These are phyloP conservation scores for Xestia xanthographa DNA, from an alignment of 2,888 invertebrate species.

Conservation along the genomic window DNA sequence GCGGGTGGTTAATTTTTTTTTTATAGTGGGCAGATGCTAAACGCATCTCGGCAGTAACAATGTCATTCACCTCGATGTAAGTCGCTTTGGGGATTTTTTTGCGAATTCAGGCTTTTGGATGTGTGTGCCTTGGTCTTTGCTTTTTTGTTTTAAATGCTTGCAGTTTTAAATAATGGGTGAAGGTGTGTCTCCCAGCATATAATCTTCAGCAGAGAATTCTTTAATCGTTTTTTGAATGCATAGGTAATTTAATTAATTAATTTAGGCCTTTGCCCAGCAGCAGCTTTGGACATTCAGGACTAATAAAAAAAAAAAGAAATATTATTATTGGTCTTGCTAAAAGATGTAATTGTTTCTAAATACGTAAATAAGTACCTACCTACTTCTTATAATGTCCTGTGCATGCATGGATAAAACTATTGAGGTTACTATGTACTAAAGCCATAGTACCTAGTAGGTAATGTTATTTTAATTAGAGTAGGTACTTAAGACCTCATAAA, in stretches of 20 bases:
- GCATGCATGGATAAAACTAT: not conserved
- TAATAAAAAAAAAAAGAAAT: too few species aligned
- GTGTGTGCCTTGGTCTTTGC: slow-evolving; percentile 40
- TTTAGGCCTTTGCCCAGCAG: too few species aligned
- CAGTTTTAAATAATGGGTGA: not conserved
- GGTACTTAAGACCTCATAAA: slow-evolving; percentile 28
- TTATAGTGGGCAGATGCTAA: slow-evolving; percentile 69
- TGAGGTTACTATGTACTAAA: slow-evolving; percentile 2
- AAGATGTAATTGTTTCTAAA: not conserved
- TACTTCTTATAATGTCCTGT: not conserved
- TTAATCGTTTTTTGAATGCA: not conserved
- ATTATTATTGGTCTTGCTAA: too few species aligned
- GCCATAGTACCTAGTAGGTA: not conserved
- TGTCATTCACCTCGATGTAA: slow-evolving; percentile 89
- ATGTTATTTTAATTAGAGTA: slow-evolving; percentile 24
- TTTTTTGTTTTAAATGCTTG: slow-evolving; percentile 33
- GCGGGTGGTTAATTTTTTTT: slow-evolving; percentile 76
- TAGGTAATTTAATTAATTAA: not conserved
- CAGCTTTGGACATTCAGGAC: too few species aligned
- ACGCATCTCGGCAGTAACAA: slow-evolving; percentile 75
- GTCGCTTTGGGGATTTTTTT: slow-evolving; percentile 75
- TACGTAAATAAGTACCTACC: not conserved
- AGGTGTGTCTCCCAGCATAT: not conserved
- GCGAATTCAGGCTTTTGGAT: slow-evolving; percentile 48
- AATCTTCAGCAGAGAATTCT: not conserved